Conservation (phyloP, 2,888 invertebrate genomes). For the Tanytarsus gracilentus region DNA sequence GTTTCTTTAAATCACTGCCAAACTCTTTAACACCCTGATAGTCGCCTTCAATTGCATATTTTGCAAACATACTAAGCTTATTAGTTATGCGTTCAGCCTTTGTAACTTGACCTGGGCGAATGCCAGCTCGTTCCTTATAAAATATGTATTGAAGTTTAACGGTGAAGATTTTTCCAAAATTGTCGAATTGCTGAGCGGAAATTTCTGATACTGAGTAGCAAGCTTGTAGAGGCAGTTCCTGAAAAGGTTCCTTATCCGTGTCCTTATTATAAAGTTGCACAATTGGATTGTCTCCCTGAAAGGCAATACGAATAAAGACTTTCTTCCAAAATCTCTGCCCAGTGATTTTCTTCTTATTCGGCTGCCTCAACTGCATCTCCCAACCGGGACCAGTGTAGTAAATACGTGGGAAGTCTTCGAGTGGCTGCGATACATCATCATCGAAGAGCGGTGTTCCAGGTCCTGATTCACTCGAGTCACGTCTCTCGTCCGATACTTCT, state of each 20-base stretch:
- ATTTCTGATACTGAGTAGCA: constrained; percentile 94
- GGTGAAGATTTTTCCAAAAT: constrained; percentile 98
- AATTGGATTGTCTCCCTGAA: constrained; percentile 72
- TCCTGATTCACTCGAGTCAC: constrained; percentile 59
- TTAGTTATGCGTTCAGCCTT: constrained; percentile 87
- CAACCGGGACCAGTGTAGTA: constrained; percentile 75
- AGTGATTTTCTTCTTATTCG: constrained; percentile 93
- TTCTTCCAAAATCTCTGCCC: constrained; percentile 97
- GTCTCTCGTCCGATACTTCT: constrained; percentile 39
- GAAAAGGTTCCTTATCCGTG: constrained; percentile 84
- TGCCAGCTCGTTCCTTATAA: constrained; percentile 96
- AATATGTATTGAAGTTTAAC: constrained; percentile 91
- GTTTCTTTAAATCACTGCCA: constrained; percentile 82
- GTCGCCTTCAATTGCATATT: constrained; percentile 87
- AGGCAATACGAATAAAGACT: constrained; percentile 72
- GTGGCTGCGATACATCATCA: constrained; percentile 83
- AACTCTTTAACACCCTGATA: constrained; percentile 90
- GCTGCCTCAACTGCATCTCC: constrained; percentile 93
- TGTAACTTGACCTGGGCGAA: constrained; percentile 87
- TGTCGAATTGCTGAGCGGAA: constrained; percentile 95
- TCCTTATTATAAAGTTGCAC: constrained; percentile 77
- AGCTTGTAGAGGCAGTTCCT: constrained; percentile 87
- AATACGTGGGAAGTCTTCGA: constrained; percentile 82
- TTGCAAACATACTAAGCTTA: constrained; percentile 86
- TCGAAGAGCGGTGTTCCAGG: constrained; percentile 91